Percentiles rank a stretch among this genome's conserved stretches.
These are phyloP conservation scores for Nothoprocta perdicaria DNA, from an alignment of 2,113 vertebrate genomes.

Conservation along the genomic window DNA sequence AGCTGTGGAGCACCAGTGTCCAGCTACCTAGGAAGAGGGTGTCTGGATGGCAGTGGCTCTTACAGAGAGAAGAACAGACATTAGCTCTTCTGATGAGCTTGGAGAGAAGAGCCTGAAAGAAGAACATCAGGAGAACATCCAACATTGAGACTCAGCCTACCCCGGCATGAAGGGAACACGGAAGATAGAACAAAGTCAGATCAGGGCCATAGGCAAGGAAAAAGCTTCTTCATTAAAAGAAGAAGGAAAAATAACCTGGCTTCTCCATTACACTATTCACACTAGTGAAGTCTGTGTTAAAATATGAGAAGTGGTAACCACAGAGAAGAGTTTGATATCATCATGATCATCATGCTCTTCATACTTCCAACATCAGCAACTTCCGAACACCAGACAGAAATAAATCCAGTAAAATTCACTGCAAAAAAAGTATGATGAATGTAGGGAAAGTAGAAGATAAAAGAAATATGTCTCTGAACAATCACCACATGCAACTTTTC, in stretches of 20 bases:
- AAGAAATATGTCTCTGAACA: neutral
- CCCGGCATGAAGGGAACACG: neutral
- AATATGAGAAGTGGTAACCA: neutral
- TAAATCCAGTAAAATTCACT: neutral
- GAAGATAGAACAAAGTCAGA: neutral
- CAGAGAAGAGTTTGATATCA: neutral
- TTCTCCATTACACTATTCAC: neutral
- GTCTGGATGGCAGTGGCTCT: neutral
- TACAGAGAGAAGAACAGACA: neutral
- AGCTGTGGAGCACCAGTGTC: neutral
- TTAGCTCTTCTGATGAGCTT: neutral
- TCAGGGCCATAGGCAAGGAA: neutral
- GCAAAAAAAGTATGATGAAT: neutral
- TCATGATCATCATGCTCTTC: neutral
- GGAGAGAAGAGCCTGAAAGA: neutral
- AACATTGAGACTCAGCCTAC: neutral
- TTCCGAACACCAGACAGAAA: neutral
- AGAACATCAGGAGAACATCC: neutral
- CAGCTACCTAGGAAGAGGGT: accelerated
- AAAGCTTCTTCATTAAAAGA: neutral
- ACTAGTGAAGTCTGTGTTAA: neutral
- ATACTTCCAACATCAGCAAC: neutral
- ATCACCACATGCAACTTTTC: neutral
- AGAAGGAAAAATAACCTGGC: neutral
- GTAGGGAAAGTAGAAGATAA: neutral